Evolutionary conservation across 2,797 vertebrate genomes (phyloP).

Genomic region (Enteromius fasciolatus): DNA sequence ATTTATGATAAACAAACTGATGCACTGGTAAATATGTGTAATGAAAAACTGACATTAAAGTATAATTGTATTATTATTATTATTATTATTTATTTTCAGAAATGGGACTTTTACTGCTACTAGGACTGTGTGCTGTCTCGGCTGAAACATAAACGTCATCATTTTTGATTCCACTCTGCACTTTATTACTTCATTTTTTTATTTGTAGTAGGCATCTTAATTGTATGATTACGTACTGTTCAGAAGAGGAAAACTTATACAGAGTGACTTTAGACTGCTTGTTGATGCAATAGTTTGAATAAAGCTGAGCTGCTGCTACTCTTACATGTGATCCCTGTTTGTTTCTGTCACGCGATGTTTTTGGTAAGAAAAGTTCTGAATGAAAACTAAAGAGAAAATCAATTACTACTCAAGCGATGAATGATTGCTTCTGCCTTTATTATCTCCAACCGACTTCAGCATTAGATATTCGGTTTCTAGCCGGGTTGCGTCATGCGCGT

Average conservation of each 20-base stretch:
- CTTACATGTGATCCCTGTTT: neutral
- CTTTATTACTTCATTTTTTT: slow-evolving; percentile 22
- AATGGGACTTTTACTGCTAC: slow-evolving; percentile 91
- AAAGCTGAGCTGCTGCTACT: slow-evolving; percentile 46
- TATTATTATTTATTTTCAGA: slow-evolving; percentile 69
- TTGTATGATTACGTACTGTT: neutral
- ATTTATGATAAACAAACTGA: neutral
- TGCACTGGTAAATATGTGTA: neutral
- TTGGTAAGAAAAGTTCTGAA: neutral
- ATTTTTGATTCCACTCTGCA: slow-evolving; percentile 29
- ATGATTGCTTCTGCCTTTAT: slow-evolving; percentile 16
- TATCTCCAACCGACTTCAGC: neutral
- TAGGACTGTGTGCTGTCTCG: slow-evolving; percentile 64
- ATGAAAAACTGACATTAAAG: neutral
- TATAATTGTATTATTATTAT: slow-evolving; percentile 7
- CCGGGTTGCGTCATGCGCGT: slow-evolving; percentile 14
- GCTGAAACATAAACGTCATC: neutral
- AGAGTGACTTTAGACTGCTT: slow-evolving; percentile 12
- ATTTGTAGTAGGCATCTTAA: neutral
- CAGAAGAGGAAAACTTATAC: neutral
- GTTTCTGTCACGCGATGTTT: neutral
- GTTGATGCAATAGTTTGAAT: slow-evolving; percentile 41
- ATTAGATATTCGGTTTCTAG: slow-evolving; percentile 15
- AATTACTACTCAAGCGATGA: neutral
- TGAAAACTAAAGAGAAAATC: slow-evolving; percentile 27